Evolutionary conservation across 1,140 invertebrate genomes (phyloP).

Genomic region (Schlechtendalia chinensis): DNA sequence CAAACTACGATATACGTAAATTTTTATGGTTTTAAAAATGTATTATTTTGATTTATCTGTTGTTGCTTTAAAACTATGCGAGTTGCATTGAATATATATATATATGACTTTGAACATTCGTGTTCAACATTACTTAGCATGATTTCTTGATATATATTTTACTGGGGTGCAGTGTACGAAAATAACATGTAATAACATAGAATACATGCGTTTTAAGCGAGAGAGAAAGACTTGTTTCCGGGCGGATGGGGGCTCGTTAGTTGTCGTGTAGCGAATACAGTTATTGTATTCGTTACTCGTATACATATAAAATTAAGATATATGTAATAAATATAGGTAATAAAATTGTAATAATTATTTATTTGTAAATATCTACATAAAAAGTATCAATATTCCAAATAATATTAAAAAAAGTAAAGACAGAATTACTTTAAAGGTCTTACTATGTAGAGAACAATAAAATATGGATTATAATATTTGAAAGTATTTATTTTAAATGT

Average conservation of each 20-base stretch:
- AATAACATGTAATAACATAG: neutral
- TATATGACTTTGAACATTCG: neutral
- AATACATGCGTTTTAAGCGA: neutral
- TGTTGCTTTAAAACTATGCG: neutral
- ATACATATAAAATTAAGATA: no score
- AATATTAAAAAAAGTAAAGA: no score
- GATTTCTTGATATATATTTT: slow-evolving; percentile 8
- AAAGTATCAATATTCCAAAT: no score
- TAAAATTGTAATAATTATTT: neutral
- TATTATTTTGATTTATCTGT: neutral
- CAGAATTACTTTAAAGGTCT: no score
- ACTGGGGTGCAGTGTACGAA: neutral
- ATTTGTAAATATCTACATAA: no score
- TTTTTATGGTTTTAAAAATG: neutral
- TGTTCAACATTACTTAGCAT: slow-evolving; percentile 35
- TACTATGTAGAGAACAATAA: no score
- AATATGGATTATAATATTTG: no score
- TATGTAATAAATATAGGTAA: neutral
- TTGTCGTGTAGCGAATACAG: no score
- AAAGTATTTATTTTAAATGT: no score
- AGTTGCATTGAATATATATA: neutral
- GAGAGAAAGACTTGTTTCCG: slow-evolving; percentile 2
- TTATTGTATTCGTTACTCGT: no score
- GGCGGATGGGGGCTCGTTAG: neutral
- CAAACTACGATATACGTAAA: neutral